Evolutionary conservation across 2,797 vertebrate genomes (phyloP).

Genomic region (Pristis pectinata): DNA sequence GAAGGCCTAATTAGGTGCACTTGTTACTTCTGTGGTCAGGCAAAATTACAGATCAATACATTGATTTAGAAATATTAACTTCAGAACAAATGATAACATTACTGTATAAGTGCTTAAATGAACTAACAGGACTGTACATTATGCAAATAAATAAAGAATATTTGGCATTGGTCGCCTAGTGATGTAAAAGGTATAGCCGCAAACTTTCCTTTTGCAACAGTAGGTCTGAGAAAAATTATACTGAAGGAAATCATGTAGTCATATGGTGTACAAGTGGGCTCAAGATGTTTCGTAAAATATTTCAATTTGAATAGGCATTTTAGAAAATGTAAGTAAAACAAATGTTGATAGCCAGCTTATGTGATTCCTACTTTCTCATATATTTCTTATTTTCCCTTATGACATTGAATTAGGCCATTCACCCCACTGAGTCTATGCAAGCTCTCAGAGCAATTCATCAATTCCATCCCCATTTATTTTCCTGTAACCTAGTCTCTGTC

Average conservation of each 20-base stretch:
- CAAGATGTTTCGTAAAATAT: background rate
- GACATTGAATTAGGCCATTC: no score
- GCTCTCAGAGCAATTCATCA: no score
- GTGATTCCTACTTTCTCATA: no score
- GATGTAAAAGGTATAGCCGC: background rate
- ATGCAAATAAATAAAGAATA: background rate
- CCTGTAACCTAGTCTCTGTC: no score
- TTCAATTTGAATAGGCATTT: no score
- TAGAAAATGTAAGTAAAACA: no score
- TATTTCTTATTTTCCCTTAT: no score
- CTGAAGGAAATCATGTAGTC: background rate
- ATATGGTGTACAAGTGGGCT: background rate
- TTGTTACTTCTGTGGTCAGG: background rate
- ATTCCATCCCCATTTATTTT: no score
- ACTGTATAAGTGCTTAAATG: background rate
- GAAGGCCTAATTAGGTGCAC: no score
- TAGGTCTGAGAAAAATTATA: background rate
- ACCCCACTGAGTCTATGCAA: no score
- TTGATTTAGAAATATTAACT: background rate
- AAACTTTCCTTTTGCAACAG: background rate
- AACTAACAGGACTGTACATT: background rate
- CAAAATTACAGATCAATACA: background rate
- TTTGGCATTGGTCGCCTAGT: background rate
- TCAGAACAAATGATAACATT: background rate
- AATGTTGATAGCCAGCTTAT: no score